Percentiles rank a stretch among this genome's conserved stretches.
phyloP scores from a whole-genome alignment of 2,113 vertebrate genomes.

The Bos indicus region DNA sequence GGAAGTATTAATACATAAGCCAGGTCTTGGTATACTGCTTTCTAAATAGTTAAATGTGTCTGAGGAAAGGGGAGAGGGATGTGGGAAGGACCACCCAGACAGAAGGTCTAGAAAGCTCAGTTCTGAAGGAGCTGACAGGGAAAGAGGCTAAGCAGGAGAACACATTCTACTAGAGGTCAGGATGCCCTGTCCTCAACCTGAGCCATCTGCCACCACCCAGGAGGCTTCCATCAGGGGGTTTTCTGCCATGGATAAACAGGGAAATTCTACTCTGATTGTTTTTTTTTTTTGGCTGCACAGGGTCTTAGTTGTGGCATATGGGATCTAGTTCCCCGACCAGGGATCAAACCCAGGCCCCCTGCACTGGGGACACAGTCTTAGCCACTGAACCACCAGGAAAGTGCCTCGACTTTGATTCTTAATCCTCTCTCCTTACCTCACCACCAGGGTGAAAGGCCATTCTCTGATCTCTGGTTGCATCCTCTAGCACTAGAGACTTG shows the following conservation, averaged over 20 bases:
- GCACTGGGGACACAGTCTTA: background rate
- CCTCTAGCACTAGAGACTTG: background rate
- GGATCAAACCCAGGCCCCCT: background rate
- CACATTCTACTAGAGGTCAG: constrained; percentile 66
- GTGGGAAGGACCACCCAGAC: constrained; percentile 80
- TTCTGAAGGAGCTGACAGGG: background rate
- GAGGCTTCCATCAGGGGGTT: background rate
- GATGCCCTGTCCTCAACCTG: background rate
- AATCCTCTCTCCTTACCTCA: background rate
- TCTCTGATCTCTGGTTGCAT: constrained; percentile 8
- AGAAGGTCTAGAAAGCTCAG: constrained; percentile 80
- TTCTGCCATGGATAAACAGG: background rate
- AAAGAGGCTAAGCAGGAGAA: constrained; percentile 58
- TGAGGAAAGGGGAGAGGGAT: constrained; percentile 74
- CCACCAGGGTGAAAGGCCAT: background rate
- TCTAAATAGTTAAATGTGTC: constrained; percentile 86
- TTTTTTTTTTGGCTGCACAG: background rate
- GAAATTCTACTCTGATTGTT: background rate
- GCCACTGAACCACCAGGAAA: background rate
- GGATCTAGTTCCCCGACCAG: background rate
- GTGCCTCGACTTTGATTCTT: background rate
- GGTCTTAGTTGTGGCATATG: background rate
- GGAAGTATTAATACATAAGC: background rate
- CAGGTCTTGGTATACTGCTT: background rate
- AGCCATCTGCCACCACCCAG: background rate